These are phyloP conservation scores for Hypothenemus hampei DNA, from an alignment of 1,140 invertebrate species.

Conservation along the genomic window DNA sequence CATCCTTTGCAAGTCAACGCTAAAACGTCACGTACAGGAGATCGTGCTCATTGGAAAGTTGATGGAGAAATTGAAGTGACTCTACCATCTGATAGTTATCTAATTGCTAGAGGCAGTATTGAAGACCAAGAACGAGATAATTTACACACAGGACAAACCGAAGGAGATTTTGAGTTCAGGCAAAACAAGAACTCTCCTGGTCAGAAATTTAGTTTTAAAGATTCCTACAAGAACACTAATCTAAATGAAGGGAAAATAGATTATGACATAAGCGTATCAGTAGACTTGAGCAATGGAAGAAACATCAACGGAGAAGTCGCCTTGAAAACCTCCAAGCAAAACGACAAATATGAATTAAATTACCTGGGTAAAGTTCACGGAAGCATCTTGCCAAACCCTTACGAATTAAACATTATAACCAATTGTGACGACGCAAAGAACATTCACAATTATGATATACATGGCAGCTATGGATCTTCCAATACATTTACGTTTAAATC, in stretches of 20 bases:
- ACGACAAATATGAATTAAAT: conserved; percentile 33
- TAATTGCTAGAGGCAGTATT: conserved; percentile 49
- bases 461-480: conserved; percentile 32
- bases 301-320: conserved; percentile 44
- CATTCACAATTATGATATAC: conserved; percentile 33
- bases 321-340: conserved; percentile 44
- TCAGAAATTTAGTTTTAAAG: conserved; percentile 43
- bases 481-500: conserved; percentile 14
- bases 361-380: conserved; percentile 41
- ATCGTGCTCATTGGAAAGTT: conserved; percentile 45
- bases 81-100: conserved; percentile 53
- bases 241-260: conserved; percentile 46
- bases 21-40: conserved; percentile 47
- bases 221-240: conserved; percentile 43
- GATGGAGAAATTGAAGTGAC: conserved; percentile 50
- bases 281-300: conserved; percentile 43
- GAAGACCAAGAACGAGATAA: conserved; percentile 42
- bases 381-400: conserved; percentile 42
- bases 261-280: conserved; percentile 38
- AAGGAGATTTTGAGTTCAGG: conserved; percentile 49
- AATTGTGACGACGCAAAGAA: conserved; percentile 34
- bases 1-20: conserved; percentile 54
- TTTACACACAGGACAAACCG: conserved; percentile 45
- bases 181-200: conserved; percentile 51
- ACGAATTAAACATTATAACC: conserved; percentile 32